These are phyloP conservation scores for Stenchaetothrips biformis DNA, from an alignment of 2,888 invertebrate genomes.

Conservation along the genomic window DNA sequence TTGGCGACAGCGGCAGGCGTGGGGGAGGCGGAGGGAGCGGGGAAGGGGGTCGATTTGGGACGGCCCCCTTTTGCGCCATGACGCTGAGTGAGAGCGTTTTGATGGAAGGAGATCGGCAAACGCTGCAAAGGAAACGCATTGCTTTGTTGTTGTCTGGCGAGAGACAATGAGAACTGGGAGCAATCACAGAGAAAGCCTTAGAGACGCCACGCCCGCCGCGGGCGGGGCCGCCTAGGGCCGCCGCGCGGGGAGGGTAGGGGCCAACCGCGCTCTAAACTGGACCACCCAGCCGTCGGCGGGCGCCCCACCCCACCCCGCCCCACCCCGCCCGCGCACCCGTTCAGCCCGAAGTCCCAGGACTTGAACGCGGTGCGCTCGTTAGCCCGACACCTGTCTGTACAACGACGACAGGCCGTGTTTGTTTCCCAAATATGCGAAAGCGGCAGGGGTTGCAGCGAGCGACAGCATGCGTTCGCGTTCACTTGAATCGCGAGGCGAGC, in stretches of 20 bases:
- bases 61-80: background rate
- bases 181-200: conserved; percentile 18
- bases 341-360: background rate
- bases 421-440: too few relatives aligned
- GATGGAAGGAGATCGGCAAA: conserved; percentile 15
- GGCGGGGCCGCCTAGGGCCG: background rate
- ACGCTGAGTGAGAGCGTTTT: conserved; percentile 13
- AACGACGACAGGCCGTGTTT: too few relatives aligned
- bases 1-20: background rate
- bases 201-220: background rate
- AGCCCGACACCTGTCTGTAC: too few relatives aligned
- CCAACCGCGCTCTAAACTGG: background rate
- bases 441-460: too few relatives aligned
- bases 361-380: too few relatives aligned
- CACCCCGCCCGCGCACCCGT: background rate
- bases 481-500: background rate
- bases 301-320: background rate
- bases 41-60: background rate
- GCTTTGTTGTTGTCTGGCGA: background rate
- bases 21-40: background rate
- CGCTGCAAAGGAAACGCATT: background rate
- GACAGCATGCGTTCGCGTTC: too few relatives aligned
- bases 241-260: background rate
- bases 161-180: conserved; percentile 2
- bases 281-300: conserved; percentile 8